These are phyloP conservation scores for Hipparchia sbordonii DNA, from an alignment of 2,888 invertebrate species.

Conservation along the genomic window DNA sequence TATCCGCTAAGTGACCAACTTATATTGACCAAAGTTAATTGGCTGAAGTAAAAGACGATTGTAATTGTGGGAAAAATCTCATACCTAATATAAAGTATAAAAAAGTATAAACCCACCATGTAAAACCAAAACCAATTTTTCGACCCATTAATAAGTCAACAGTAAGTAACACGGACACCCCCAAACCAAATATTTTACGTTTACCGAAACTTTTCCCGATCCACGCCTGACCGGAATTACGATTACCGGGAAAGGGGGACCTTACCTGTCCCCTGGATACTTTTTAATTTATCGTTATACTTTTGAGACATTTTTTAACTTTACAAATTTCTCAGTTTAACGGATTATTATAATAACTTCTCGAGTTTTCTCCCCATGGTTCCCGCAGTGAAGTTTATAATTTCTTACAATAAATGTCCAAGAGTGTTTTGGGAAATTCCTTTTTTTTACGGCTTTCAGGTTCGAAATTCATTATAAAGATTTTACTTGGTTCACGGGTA, in stretches of 20 bases:
- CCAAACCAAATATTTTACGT: slow-evolving; percentile 17
- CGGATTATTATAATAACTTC: slow-evolving; percentile 13
- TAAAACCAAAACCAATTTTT: slow-evolving; percentile 11
- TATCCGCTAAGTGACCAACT: no score
- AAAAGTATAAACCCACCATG: background rate
- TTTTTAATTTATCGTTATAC: slow-evolving; percentile 26
- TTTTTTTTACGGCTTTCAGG: background rate
- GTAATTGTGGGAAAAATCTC: no score
- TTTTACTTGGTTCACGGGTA: background rate
- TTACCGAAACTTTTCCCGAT: slow-evolving; percentile 9
- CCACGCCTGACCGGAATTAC: slow-evolving; percentile 12
- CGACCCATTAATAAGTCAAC: slow-evolving; percentile 14
- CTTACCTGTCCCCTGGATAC: slow-evolving; percentile 21
- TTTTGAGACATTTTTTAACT: background rate
- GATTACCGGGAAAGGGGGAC: slow-evolving; percentile 4
- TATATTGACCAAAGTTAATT: no score
- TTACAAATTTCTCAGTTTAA: slow-evolving; percentile 17
- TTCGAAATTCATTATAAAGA: background rate
- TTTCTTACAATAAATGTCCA: slow-evolving; percentile 3
- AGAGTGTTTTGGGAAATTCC: background rate
- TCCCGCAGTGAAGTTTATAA: slow-evolving; percentile 1
- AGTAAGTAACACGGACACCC: slow-evolving; percentile 1
- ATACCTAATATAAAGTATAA: background rate
- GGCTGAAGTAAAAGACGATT: no score
- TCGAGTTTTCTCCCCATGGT: background rate